Evolutionary conservation across 2,113 vertebrate species (phyloP), one percentile per base, ranked within the genome.

Genomic region (Pterocles orientalis): DNA sequence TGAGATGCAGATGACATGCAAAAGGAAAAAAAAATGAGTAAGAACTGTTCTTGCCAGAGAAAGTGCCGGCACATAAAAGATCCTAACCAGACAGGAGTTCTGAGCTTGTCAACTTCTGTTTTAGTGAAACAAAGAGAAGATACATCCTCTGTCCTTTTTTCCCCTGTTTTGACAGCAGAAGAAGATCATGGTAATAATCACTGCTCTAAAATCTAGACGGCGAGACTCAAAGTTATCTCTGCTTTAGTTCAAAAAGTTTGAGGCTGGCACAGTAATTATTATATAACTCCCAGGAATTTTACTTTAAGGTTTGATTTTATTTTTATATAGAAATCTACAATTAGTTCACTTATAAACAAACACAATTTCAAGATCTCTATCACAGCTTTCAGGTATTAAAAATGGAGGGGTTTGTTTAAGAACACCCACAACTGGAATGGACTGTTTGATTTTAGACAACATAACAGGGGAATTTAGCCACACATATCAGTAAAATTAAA

Each of bases 61-160:
- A 92, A 76, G 41, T 28, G 36, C 15, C 0, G 2, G 14, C 34
- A 92, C 48, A 93, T 92, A 41, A 97, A 95, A 91, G 82, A 70
- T 83, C 28, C n/a, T 45, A 89, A 51, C 12, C 10, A 94, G 89
- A 92, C 70, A 94, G 62, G 53, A 95, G 56, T 94, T 95, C 73
- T 87, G 36, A 96, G 57, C 20, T 69, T 91, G 87, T 94, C 96
- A 97, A 48, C 47, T 86, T 83, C 61, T 92, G 54, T 56, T 96
- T 78, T 61, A 72, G 25, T 82, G 56, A 88, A 96, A 83, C 47
- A 62, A 92, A 91, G 2, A 19, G 12, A 7, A 93, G 75, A 92
- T 64, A 92, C 64, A 77, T 69, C 54, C 34, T 97, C 88, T 95
- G 29, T 96, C 96, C 73, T 84, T 94, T 93, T 64, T 64, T 5